Evolutionary conservation across 2,797 vertebrate species (phyloP), one percentile per base, ranked within the genome.

Genomic region (Hybognathus amarus): DNA sequence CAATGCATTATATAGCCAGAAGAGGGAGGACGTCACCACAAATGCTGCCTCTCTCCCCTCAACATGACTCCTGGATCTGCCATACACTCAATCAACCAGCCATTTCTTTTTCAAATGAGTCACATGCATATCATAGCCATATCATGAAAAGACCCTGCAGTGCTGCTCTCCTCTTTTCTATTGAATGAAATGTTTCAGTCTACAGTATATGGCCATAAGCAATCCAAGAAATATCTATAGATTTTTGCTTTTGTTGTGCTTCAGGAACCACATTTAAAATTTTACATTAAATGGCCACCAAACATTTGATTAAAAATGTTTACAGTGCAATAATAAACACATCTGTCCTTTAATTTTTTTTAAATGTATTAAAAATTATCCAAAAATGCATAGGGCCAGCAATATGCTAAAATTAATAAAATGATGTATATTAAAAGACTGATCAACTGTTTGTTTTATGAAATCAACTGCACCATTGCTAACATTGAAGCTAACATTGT

Each of bases 11-110:
- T 6, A 30, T 36, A 38, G 68, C 84, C 87, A 88, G 83, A 61
- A 88, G 87, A 73, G 75, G 85, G 85, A 79, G 82, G 36, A 18
- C 33, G 79, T 73, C n/a, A 17, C 66, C 80, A 79, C 8, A 45
- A 73, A 27, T 56, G 12, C 45, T 69, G 30, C 40, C 13, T 73
- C n/a, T 61, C 50, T 74, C 30, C 27, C 69, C 56, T 67, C 56
- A 42, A 42, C 9, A 77, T 15, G 63, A 24, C 45, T 83, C 22
- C 6, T 33, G 11, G 13, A 33, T 63, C 52, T 86, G 82, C 45
- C 79, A 75, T 84, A 86, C 79, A 86, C 80, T 83, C 30, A 76
- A 12, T 18, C 18, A 11, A 12, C 33, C 80, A 69, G 69, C n/a
- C 78, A 81, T 77, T 83, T 42, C 70, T 68, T 63, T 56, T 50